phyloP scores from a whole-genome alignment of 2,888 invertebrate genomes.

The Ernsta delagoae region DNA sequence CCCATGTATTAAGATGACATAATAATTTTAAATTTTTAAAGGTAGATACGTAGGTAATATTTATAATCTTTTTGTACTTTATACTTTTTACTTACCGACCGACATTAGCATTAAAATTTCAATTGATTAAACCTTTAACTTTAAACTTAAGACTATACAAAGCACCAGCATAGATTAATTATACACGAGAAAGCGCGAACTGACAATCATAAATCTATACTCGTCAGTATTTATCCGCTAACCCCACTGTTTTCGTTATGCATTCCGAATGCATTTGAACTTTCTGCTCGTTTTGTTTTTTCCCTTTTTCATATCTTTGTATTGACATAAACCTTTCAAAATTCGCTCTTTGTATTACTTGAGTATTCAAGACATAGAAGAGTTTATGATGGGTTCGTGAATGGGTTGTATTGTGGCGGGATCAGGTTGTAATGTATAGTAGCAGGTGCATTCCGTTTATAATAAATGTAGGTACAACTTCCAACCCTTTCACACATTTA shows the following conservation, averaged over 20 bases:
- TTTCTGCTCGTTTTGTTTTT: neutral
- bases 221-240: neutral
- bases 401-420: slow-evolving; percentile 21
- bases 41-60: no score
- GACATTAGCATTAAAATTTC: no score
- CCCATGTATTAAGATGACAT: no score
- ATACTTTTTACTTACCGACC: no score
- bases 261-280: slow-evolving; percentile 18
- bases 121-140: no score
- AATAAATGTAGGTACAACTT: neutral
- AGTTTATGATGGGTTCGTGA: slow-evolving; percentile 30
- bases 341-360: slow-evolving; percentile 24
- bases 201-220: no score
- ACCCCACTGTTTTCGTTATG: slow-evolving; percentile 5
- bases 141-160: no score
- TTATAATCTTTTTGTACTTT: no score
- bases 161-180: no score
- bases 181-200: no score
- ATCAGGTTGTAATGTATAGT: slow-evolving; percentile 29
- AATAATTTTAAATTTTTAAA: no score
- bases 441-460: slow-evolving; percentile 33
- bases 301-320: neutral
- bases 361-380: slow-evolving; percentile 26
- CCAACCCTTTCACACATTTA: slow-evolving; percentile 19
- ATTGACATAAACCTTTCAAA: slow-evolving; percentile 31